These are phyloP conservation scores for Recurvirostra avosetta DNA, from an alignment of 2,113 vertebrate genomes.

Conservation along the genomic window DNA sequence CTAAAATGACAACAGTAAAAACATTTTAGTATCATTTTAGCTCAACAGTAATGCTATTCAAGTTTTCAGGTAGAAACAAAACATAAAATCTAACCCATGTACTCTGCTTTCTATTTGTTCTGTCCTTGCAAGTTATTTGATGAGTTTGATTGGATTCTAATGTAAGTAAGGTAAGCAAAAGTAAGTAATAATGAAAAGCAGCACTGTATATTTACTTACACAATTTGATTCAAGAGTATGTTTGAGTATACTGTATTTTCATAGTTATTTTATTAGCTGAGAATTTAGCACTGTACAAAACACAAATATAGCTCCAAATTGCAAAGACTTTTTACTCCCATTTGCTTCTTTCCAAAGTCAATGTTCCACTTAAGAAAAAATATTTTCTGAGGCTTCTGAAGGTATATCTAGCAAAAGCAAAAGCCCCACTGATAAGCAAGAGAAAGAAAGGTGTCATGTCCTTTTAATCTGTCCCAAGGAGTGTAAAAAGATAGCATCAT, in stretches of 20 bases:
- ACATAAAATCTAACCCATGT: neutral
- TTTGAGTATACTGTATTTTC: neutral
- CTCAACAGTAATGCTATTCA: neutral
- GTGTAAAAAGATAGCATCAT: neutral
- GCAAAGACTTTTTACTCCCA: neutral
- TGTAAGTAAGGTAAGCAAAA: neutral
- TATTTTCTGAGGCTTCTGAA: neutral
- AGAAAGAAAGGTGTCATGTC: neutral
- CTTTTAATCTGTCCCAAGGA: neutral
- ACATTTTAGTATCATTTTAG: neutral
- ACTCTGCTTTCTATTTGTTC: neutral
- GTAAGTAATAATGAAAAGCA: neutral
- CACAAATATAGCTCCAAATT: neutral
- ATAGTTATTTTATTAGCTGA: neutral
- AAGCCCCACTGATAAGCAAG: neutral
- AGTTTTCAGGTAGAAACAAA: neutral
- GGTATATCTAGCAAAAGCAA: neutral
- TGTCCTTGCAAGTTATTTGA: neutral
- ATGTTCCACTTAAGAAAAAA: neutral
- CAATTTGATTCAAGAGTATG: neutral
- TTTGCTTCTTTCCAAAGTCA: neutral
- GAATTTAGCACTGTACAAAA: neutral
- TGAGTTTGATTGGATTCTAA: neutral
- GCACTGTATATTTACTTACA: neutral
- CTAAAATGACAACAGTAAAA: neutral